Evolutionary conservation across 2,888 invertebrate genomes (phyloP), one percentile per base, ranked within the genome.

Genomic region (Harpalus rufipes): DNA sequence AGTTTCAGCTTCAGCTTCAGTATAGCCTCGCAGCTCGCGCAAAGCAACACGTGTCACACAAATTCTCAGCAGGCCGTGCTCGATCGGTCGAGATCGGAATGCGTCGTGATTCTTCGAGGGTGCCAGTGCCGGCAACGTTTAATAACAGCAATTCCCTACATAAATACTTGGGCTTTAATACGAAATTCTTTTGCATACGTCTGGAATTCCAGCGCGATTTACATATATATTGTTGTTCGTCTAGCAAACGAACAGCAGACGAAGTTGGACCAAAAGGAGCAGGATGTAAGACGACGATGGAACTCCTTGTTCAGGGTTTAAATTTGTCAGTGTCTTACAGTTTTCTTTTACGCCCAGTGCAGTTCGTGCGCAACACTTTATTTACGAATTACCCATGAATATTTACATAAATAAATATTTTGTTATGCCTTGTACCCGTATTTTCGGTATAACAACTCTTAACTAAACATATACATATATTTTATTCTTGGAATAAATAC

Each of bases 181-280:
- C 81, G 68, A 72, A 81, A 81, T 81, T 81, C 81, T 81, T 81
- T 81, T 72, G 81, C 81, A 81, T 81, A 81, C 81, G 80, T 80
- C 61, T 61, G 80, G 80, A 58, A 80, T 80, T 80, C 80, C 80
- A 18, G 16, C 61, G 80, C 80, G 80, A 80, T 80, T 80, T 80
- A 80, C 80, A 80, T 80, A 80, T 80, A 80, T 80, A 80, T 80
- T 80, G 80, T 80, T 78, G 78, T 59, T 76, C 76, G 76, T 51
- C 76, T 56, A 68, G 68, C 14, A 63, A 63, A 63, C 63, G 63
- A 63, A 63, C 63, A 25, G 25, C 68, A 12, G 7, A n/a, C 68
- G 68, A 68, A 39, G 25, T 68, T 68, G 12, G 39, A 6, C 68
- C 68, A 32, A 32, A 14, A n/a, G 32, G 21, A 25, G 14, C 10